phyloP scores from a whole-genome alignment of 2,113 vertebrate genomes.

The Phyllostomus hastatus region DNA sequence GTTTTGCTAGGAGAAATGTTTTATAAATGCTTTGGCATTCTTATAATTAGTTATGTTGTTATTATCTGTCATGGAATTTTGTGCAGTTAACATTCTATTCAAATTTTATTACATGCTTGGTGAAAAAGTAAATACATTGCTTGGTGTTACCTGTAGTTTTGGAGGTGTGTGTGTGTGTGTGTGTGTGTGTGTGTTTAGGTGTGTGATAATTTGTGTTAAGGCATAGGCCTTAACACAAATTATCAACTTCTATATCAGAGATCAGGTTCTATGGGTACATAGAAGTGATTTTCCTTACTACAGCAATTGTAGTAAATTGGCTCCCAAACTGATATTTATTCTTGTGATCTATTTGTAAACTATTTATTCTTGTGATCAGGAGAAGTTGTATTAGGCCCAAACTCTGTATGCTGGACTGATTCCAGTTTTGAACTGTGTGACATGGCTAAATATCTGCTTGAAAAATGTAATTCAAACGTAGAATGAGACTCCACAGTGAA shows the following conservation, averaged over 20 bases:
- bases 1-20: background rate
- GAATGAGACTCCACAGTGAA: background rate
- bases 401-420: background rate
- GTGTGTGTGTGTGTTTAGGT: background rate
- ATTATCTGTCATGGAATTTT: background rate
- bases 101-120: background rate
- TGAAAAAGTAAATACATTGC: background rate
- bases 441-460: slow-evolving; percentile 8
- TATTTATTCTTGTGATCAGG: background rate
- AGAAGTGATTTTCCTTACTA: background rate
- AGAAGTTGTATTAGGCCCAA: background rate
- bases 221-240: background rate
- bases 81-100: background rate
- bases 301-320: background rate
- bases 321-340: background rate
- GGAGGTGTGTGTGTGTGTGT: background rate
- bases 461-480: background rate
- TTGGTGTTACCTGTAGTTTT: background rate
- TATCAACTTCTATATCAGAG: background rate
- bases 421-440: background rate
- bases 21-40: background rate
- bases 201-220: no score
- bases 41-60: background rate
- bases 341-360: background rate
- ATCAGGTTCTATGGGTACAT: background rate